A percentile compares a stretch with the other conserved stretches of the same genome.
phyloP scores from a whole-genome alignment of 2,113 vertebrate species.

The Myanophis thanlyinensis region DNA sequence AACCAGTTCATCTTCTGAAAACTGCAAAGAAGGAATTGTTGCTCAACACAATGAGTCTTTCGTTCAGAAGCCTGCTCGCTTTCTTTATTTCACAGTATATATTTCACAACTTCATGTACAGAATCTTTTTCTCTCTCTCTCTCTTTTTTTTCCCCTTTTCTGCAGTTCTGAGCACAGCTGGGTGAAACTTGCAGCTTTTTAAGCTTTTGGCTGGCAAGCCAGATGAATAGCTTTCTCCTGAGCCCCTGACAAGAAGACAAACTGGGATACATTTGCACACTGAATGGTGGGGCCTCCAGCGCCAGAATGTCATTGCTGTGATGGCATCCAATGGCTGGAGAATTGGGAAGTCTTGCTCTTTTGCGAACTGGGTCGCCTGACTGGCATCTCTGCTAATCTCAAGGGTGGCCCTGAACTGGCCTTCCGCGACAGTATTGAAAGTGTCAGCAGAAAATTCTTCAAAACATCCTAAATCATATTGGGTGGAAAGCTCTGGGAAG shows the following conservation, averaged over 20 bases:
- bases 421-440: not conserved
- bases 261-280: not conserved
- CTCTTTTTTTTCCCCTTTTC: not conserved
- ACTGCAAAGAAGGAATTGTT: not conserved
- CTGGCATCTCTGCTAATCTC: not conserved
- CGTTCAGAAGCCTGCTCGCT: not conserved
- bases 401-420: not conserved
- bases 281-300: not conserved
- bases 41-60: not conserved
- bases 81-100: not conserved
- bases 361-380: not conserved
- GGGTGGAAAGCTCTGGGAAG: not conserved
- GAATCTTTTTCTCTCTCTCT: not conserved
- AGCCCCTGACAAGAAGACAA: not conserved
- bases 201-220: not conserved
- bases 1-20: conserved; percentile 3
- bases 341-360: not conserved
- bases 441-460: not conserved
- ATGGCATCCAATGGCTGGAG: not conserved
- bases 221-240: not conserved
- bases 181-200: not conserved
- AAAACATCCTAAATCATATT: not conserved
- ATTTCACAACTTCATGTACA: not conserved
- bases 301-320: not conserved
- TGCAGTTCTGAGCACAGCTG: not conserved